Evolutionary conservation across 2,888 invertebrate genomes (phyloP).

Genomic region (Acronicta aceris): DNA sequence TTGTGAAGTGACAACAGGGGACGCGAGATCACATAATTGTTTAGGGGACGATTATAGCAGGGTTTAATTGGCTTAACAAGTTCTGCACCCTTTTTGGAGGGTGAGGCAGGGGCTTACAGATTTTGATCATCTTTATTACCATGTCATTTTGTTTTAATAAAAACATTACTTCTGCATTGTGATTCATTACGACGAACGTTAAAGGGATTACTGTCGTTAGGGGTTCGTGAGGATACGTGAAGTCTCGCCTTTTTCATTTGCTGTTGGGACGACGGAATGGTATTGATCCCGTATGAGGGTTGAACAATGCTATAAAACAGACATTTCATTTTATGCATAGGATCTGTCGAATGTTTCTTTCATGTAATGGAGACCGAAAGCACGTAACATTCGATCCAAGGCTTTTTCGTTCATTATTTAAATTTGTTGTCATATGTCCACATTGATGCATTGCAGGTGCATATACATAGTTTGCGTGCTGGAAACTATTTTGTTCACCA

Average conservation of each 20-base stretch:
- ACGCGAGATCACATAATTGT: conserved; percentile 80
- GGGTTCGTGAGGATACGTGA: conserved; percentile 12
- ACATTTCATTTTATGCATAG: conserved; percentile 22
- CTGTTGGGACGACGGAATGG: conserved; percentile 19
- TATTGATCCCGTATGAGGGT: conserved; percentile 50
- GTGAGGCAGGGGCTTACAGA: conserved; percentile 66
- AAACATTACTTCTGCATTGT: conserved; percentile 47
- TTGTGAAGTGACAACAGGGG: conserved; percentile 76
- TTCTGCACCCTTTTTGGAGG: conserved; percentile 74
- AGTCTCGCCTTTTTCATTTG: conserved; percentile 33
- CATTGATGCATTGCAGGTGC: conserved; percentile 81
- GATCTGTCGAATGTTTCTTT: conserved; percentile 31
- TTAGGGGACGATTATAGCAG: conserved; percentile 80
- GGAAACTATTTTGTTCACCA: conserved; percentile 56
- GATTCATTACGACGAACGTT: conserved; percentile 23
- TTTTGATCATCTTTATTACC: conserved; percentile 63
- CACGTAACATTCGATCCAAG: conserved; percentile 1
- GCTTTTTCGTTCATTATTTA: conserved; percentile 18
- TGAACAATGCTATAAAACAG: conserved; percentile 41
- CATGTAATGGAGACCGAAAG: conserved; percentile 14
- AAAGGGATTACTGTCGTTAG: conserved; percentile 31
- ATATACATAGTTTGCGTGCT: conserved; percentile 72
- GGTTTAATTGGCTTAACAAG: conserved; percentile 85
- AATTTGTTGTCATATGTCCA: conserved; percentile 45
- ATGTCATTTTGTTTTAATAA: conserved; percentile 55